Evolutionary conservation across 1,140 invertebrate species (phyloP).

Genomic region (Pseudomyrmex flavicornis): DNA sequence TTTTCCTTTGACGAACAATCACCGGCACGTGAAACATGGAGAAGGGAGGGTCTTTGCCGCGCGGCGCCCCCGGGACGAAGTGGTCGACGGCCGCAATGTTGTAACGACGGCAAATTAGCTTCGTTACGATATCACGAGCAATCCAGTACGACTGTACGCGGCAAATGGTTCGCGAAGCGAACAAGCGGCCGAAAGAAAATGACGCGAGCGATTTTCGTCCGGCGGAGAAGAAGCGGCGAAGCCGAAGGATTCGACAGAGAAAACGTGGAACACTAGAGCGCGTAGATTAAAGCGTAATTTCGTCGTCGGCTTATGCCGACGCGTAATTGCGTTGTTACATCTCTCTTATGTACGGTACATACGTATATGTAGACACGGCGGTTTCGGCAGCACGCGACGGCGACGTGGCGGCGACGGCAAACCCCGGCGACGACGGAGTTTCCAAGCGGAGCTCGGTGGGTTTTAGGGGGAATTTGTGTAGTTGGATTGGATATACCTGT

Average conservation of each 20-base stretch:
- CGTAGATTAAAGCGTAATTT: conserved; percentile 83
- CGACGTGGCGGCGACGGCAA: conserved; percentile 38
- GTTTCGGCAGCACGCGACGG: conserved; percentile 36
- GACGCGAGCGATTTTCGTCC: conserved; percentile 3
- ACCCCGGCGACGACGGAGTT: conserved; percentile 44
- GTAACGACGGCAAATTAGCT: conserved; percentile 74
- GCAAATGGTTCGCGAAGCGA: neutral
- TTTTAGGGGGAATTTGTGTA: conserved; percentile 81
- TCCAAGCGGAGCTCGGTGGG: conserved; percentile 58
- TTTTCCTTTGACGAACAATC: conserved; percentile 61
- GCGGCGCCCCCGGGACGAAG: conserved; percentile 55
- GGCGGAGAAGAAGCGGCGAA: neutral
- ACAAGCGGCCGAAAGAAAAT: conserved; percentile 27
- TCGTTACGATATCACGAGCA: conserved; percentile 71
- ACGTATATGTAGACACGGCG: conserved; percentile 60
- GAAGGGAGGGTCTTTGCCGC: conserved; percentile 29
- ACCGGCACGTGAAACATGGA: conserved; percentile 31
- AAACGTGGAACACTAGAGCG: conserved; percentile 44
- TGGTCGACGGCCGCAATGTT: conserved; percentile 44
- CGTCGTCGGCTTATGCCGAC: conserved; percentile 82
- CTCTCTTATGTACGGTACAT: conserved; percentile 76
- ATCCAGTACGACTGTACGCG: conserved; percentile 57
- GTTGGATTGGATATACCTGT: conserved; percentile 78
- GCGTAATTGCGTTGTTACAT: conserved; percentile 84
- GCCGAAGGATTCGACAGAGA: conserved; percentile 49